Evolutionary conservation across 2,797 vertebrate genomes (phyloP), one percentile per base, ranked within the genome.

Genomic region (Nasua narica): DNA sequence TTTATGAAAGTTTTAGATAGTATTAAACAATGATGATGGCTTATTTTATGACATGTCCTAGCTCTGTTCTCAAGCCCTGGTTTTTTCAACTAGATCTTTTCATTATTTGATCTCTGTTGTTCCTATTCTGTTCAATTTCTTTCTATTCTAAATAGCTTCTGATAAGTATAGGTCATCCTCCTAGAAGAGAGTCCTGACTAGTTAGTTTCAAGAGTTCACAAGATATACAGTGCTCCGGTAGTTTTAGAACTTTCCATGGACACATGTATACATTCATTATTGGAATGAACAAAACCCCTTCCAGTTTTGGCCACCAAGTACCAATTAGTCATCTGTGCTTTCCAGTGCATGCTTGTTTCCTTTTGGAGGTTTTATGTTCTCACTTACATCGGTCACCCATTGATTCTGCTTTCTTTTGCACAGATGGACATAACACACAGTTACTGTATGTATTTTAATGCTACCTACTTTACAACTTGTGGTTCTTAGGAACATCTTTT

Each of bases 241-340:
- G 5, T 70, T 56, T 79, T 40, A 90, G 29, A 50, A 40, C 21
- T 92, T 60, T 50, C 21, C 13, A 10, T 4, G 19, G 16, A 58
- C 16, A 13, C 0, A 5, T 48, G n/a, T 1, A 23, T 1, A 16
- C 1, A 56, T 29, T 2, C 9, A 18, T 60, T 81, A 52, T 7
- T 81, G 10, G 18, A 62, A 23, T 37, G 12, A 65, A 18, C 8
- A 87, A 65, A 25, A 40, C 5, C 2, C 16, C 29, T 27, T 18
- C 23, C 32, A n/a, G 1, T 40, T 76, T 58, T 13, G 67, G 35
- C 5, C 48, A 15, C 14, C 56, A 27, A 3, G 23, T 56, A 50
- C 35, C 7, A 52, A 0, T 4, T 40, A 58, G 16, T 1, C 3
- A 52, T 79, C 7, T 18, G 5, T 50, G 3, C 15, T 40, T 54